These are phyloP conservation scores for Corythornis madagascariensis DNA, from an alignment of 2,113 vertebrate genomes.

Conservation along the genomic window DNA sequence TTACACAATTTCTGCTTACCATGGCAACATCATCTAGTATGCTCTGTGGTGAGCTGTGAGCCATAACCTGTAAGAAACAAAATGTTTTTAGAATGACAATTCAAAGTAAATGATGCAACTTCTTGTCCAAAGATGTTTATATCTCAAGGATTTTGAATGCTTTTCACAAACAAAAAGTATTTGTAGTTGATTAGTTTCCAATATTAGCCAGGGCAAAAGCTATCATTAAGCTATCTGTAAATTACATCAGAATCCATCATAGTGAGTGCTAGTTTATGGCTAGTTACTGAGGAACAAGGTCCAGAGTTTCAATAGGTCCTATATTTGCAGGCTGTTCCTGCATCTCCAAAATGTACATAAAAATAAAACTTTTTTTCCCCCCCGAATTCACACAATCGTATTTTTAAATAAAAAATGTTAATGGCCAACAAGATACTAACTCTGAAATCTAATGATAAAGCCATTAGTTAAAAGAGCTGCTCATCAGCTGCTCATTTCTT, in stretches of 20 bases:
- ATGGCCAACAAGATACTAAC: neutral
- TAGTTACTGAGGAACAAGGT: neutral
- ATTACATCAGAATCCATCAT: neutral
- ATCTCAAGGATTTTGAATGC: neutral
- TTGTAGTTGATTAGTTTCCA: neutral
- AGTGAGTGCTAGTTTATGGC: neutral
- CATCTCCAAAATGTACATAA: neutral
- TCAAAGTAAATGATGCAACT: neutral
- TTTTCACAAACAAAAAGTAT: neutral
- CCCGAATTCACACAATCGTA: neutral
- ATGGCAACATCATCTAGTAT: constrained; percentile 99
- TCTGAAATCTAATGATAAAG: neutral
- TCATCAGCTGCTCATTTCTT: neutral
- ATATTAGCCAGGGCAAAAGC: neutral
- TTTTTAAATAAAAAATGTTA: neutral
- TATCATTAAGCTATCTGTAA: neutral
- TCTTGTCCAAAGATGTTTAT: too few relatives aligned
- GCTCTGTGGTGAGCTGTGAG: constrained; percentile 95
- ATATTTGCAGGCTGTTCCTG: neutral
- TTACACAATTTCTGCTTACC: constrained; percentile 81
- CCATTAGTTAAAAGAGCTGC: neutral
- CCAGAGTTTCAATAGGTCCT: neutral
- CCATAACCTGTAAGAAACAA: constrained; percentile 89
- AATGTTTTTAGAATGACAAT: neutral
- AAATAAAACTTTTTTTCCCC: neutral